Evolutionary conservation across 2,113 vertebrate species (phyloP).

Genomic region (Pedionomus torquatus): DNA sequence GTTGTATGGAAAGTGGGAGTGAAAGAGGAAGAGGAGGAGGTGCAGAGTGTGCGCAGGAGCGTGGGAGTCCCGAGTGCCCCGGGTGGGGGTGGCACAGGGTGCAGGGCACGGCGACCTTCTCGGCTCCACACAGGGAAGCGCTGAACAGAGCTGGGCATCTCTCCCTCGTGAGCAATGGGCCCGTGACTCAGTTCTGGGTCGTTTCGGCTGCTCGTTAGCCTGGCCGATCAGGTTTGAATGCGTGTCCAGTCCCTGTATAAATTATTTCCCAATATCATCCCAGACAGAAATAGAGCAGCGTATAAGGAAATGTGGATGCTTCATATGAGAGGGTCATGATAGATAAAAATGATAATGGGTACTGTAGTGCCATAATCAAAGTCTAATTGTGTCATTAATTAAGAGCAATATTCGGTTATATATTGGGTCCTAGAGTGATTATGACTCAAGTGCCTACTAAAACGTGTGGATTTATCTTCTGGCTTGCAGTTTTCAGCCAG

Average conservation of each 20-base stretch:
- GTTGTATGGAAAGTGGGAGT: neutral
- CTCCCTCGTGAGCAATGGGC: neutral
- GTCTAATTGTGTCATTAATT: slow-evolving; percentile 71
- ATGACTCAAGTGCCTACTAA: slow-evolving; percentile 36
- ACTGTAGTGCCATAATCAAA: slow-evolving; percentile 62
- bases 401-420: slow-evolving; percentile 58
- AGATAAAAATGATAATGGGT: slow-evolving; percentile 52
- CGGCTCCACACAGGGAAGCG: neutral
- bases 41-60: rapidly evolving
- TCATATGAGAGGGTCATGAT: slow-evolving; percentile 35
- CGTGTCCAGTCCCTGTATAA: neutral
- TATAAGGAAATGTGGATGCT: neutral
- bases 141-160: neutral
- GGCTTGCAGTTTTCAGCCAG: neutral
- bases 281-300: neutral
- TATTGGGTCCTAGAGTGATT: slow-evolving; percentile 56
- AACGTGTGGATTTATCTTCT: slow-evolving; percentile 49
- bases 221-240: neutral
- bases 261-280: slow-evolving; percentile 54
- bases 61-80: rapidly evolving
- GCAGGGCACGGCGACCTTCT: neutral
- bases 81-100: rapidly evolving
- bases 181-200: neutral
- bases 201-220: neutral
- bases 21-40: rapidly evolving